Base-by-base conservation (phyloP, 2,113 vertebrate genomes). In the Aptenodytes forsteri region DNA sequence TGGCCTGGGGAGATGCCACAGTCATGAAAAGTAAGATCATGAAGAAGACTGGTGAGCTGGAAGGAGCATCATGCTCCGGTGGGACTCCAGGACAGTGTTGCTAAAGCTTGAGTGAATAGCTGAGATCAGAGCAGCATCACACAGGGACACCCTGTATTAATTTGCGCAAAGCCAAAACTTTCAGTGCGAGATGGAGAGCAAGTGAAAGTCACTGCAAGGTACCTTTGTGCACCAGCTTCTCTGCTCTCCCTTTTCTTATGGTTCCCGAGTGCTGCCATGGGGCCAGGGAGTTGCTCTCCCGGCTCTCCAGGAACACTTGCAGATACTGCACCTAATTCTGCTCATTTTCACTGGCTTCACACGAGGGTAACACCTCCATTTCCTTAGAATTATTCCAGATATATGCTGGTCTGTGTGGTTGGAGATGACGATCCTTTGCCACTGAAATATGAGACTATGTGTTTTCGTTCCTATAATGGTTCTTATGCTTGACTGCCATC, bases 171-270 rank as follows among this genome's bases (percentile, higher is more conserved):
- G 50, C 47, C 56, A 61, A n/a, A 76, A 13, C 56, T 38, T 87
- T 5, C 55, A 10, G 7, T 11, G 4, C 16, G 40, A 91, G 73
- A 5, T 13, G 30, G 90, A 46, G 55, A 67, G 23, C 65, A n/a
- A 50, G 62, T 38, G 50, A 47, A 76, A 87, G 71, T 26, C 84
- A 9, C 19, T 36, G 67, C 59, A 77, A 65, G 34, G 76, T 25
- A 11, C 66, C 40, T 86, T 47, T 83, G 62, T 69, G 70, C 54
- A 15, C 21, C 75, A 65, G 54, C 25, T 65, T 73, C 83, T 71
- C n/a, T 72, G 55, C 64, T 73, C n/a, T 59, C 20, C n/a, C 17
- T 72, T 55, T 50, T 10, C 49, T 23, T 13, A 26, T 0, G 0
- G 56, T 19, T 6, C 32, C 27, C 23, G 13, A 11, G 32, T n/a